Evolutionary conservation across 1,140 invertebrate genomes (phyloP).

Genomic region (Phenacoccus solenopsis): DNA sequence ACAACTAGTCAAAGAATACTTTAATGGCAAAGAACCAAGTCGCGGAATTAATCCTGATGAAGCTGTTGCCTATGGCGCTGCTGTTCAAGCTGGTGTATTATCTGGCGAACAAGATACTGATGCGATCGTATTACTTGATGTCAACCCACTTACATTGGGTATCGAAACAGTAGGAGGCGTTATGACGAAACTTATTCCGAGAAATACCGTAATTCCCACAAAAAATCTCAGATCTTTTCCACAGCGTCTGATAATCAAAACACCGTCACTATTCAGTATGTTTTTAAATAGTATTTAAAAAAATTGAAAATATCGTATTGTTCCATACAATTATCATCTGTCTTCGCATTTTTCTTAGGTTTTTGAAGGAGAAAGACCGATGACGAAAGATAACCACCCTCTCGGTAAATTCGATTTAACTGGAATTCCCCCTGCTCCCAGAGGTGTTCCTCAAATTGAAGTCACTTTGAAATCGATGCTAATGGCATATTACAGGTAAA

Average conservation of each 20-base stretch:
- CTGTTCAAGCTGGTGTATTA: slow-evolving; percentile 91
- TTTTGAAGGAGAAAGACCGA: slow-evolving; percentile 93
- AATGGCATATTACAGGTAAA: slow-evolving; percentile 82
- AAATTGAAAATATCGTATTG: no score
- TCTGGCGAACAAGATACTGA: slow-evolving; percentile 86
- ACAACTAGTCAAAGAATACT: slow-evolving; percentile 96
- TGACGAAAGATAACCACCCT: slow-evolving; percentile 99
- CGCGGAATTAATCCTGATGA: slow-evolving; percentile 98
- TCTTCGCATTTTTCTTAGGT: slow-evolving; percentile 43
- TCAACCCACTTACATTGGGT: slow-evolving; percentile 96
- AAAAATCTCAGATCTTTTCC: slow-evolving; percentile 98
- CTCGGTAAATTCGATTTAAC: slow-evolving; percentile 97
- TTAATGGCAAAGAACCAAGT: slow-evolving; percentile 85
- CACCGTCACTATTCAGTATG: slow-evolving; percentile 84
- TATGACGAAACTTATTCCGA: slow-evolving; percentile 96
- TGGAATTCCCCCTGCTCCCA: slow-evolving; percentile 91
- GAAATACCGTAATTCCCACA: slow-evolving; percentile 99
- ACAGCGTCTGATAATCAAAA: slow-evolving; percentile 98
- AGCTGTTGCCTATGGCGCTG: slow-evolving; percentile 95
- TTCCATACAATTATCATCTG: neutral
- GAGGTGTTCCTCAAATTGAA: slow-evolving; percentile 98
- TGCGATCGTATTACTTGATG: slow-evolving; percentile 92
- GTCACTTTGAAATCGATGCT: slow-evolving; percentile 99
- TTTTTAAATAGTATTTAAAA: no score
- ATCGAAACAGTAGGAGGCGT: slow-evolving; percentile 99